Percentiles rank a stretch among this genome's conserved stretches.
phyloP scores from a whole-genome alignment of 1,140 invertebrate genomes.

The Drosophila bifasciata region DNA sequence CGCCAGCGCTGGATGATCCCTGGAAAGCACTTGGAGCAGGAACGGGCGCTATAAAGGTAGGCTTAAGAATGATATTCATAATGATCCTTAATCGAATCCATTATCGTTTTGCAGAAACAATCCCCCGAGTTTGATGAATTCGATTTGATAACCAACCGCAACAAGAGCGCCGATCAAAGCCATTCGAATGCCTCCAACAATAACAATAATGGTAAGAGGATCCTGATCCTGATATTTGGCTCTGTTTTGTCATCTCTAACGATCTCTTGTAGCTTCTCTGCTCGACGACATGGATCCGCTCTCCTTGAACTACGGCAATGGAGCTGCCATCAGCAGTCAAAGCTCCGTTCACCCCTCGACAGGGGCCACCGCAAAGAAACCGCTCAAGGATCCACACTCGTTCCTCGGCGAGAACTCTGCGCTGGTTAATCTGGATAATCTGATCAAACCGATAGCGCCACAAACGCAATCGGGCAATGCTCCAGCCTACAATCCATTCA shows the following conservation, averaged over 20 bases:
- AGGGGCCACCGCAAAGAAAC: conserved; percentile 80
- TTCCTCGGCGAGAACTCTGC: conserved; percentile 97
- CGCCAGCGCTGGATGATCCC: conserved; percentile 78
- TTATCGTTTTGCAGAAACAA: conserved; percentile 55
- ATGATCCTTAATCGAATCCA: neutral
- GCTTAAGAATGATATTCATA: neutral
- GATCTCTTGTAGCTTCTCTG: conserved; percentile 61
- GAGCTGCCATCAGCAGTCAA: conserved; percentile 25
- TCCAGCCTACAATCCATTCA: conserved; percentile 83
- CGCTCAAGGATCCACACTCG: conserved; percentile 94
- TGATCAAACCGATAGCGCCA: conserved; percentile 88
- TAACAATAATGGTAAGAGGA: conserved; percentile 81
- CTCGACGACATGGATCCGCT: conserved; percentile 83
- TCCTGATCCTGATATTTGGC: neutral
- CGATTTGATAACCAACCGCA: conserved; percentile 90
- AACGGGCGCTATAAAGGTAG: conserved; percentile 64
- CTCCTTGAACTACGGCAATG: conserved; percentile 67
- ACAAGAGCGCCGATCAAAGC: conserved; percentile 83
- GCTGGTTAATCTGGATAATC: conserved; percentile 97
- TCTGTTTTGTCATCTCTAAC: neutral
- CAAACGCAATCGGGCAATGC: conserved; percentile 61
- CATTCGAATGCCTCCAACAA: conserved; percentile 77
- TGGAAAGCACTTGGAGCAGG: conserved; percentile 66
- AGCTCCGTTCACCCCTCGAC: conserved; percentile 67
- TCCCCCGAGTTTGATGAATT: conserved; percentile 92